Base-by-base conservation (phyloP, 2,888 invertebrate species). In the Andrena hattorfiana region DNA sequence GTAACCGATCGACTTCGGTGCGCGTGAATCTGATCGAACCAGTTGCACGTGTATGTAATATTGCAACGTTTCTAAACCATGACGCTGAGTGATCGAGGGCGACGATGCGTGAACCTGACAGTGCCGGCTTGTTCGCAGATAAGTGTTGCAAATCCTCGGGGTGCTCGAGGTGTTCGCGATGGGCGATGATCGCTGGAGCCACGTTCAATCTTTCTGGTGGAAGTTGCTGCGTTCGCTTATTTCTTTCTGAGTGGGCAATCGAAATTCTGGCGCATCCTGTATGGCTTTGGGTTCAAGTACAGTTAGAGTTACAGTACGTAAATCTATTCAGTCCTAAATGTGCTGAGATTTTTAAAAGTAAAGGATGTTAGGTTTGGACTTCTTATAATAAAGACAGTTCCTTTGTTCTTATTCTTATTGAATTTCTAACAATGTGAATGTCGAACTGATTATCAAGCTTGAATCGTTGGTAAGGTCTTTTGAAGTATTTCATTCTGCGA, bases 71-170 rank as follows among this genome's bases (percentile, higher is more conserved):
- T 13, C 59, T 10, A 42, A 68, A 62, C 48, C 49, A 35, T 32
- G 62, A 63, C 79, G 69, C 69, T 67, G 77, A 80, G 80, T 76
- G 83, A 80, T 80, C 70, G 80, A 80, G 49, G 69, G 72, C 63
- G 64, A 76, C 77, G 73, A 77, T 83, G 75, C 82, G 35, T 66
- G 71, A 79, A 77, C 23, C 42, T 60, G 74, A 82, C 82, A 79
- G 63, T 35, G 77, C n/a, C 63, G 56, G 77, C 77, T 49, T 85
- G 83, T 78, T 78, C 23, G 30, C 67, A 56, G 56, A 42, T 68
- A 23, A 69, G 28, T 42, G 10, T 28, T n/a, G 42, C 35, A 51
- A 26, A 56, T 56, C 26, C 26, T 56, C 54, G 54, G 8, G 26
- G 10, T 56, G 26, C 10, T 56, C 26, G 56, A 26, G 23, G 56